Conservation (phyloP, 2,113 vertebrate species). For the Paramisgurnus dabryanus region DNA sequence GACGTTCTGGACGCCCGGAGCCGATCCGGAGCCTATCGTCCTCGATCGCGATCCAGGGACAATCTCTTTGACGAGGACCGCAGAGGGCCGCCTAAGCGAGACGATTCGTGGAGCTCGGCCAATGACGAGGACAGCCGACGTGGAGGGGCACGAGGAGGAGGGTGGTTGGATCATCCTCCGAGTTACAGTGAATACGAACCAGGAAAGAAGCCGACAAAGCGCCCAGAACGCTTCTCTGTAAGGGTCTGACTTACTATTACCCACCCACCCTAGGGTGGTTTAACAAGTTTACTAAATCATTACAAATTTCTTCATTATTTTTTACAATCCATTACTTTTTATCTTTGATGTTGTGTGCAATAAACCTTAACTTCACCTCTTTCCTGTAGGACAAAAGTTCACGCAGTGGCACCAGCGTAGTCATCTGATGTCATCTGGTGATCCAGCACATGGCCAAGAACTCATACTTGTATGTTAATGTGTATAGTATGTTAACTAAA, state of each 20-base stretch:
- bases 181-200: conserved; percentile 81
- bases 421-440: conserved; percentile 75
- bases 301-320: too few species aligned
- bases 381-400: conserved; percentile 85
- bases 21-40: conserved; percentile 48
- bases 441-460: background rate
- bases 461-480: background rate
- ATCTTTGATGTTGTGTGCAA: too few species aligned
- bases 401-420: conserved; percentile 85
- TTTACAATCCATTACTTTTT: too few species aligned
- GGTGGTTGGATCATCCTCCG: conserved; percentile 84
- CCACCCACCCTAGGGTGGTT: background rate
- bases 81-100: conserved; percentile 56
- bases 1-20: conserved; percentile 66
- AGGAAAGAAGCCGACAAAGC: conserved; percentile 67
- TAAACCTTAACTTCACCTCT: conserved; percentile 21
- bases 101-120: conserved; percentile 86
- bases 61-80: conserved; percentile 63
- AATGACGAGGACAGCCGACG: conserved; percentile 74
- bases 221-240: conserved; percentile 67
- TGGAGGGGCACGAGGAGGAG: conserved; percentile 50
- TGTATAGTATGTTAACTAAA: background rate
- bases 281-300: background rate
- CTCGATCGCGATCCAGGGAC: conserved; percentile 71
- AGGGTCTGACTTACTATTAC: conserved; percentile 52